These are phyloP conservation scores for Drosophila nebulosa DNA, from an alignment of 1,140 invertebrate species.

Conservation along the genomic window DNA sequence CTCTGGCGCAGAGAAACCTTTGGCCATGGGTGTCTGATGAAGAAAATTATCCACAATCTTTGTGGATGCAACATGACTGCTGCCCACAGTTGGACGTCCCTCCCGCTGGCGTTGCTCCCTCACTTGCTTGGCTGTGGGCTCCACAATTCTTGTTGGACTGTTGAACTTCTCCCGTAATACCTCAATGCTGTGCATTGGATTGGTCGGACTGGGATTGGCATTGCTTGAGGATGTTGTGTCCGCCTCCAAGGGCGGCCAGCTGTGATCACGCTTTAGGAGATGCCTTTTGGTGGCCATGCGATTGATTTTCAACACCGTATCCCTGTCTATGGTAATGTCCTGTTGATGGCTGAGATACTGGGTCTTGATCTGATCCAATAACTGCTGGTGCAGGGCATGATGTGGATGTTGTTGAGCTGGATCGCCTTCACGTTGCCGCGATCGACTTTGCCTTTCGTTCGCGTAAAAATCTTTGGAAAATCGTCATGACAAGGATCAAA, in stretches of 20 bases:
- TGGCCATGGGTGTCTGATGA: conserved; percentile 34
- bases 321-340: conserved; percentile 70
- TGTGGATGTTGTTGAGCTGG: conserved; percentile 40
- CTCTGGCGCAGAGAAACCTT: conserved; percentile 72
- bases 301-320: conserved; percentile 78
- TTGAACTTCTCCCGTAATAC: conserved; percentile 68
- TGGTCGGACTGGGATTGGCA: conserved; percentile 15
- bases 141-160: conserved; percentile 63
- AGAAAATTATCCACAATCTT: conserved; percentile 2
- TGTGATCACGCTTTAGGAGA: conserved; percentile 70
- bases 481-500: background rate
- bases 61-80: background rate
- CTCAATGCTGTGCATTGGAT: conserved; percentile 58
- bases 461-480: conserved; percentile 34
- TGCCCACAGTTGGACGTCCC: conserved; percentile 3
- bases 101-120: conserved; percentile 29
- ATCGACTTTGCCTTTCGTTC: conserved; percentile 49
- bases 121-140: conserved; percentile 36
- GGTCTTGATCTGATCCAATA: conserved; percentile 73
- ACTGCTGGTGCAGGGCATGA: conserved; percentile 64
- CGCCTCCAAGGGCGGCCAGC: conserved; percentile 65
- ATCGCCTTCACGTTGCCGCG: conserved; percentile 43
- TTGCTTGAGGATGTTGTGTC: background rate
- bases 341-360: conserved; percentile 69
- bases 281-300: conserved; percentile 61